Evolutionary conservation across 2,888 invertebrate genomes (phyloP), one percentile per base, ranked within the genome.

Genomic region (Tachina fera): DNA sequence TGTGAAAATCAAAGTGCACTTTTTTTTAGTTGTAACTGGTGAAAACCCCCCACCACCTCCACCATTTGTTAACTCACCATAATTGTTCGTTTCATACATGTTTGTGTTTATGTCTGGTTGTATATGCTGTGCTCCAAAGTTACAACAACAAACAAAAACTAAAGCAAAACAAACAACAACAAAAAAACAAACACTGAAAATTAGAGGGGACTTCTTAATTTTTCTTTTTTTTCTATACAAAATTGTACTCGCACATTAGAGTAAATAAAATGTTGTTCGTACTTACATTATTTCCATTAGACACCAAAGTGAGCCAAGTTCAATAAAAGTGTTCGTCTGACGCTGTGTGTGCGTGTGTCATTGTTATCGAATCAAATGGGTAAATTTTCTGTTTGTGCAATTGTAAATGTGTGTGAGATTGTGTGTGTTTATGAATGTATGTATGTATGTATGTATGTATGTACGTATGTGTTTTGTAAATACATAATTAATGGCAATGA

Each of bases 221-320:
- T 43, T 16, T 13, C 41, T 56, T 39, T 47, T 60, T 60, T 49
- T 39, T 19, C 31, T 45, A 22, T 58, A 67, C 14, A 14, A 58
- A 68, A 68, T 71, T 45, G 16, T 45, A 47, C 43, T 53, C 56
- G 39, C 61, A 75, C 68, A 61, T 47, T 65, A 1, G 61, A 60
- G 45, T 3, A 45, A 79, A 81, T 74, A 65, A 13, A 65, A 31
- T 9, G 49, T 39, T 47, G 65, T 19, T 45, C 45, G 45, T 63
- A 3, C 9, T 16, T 63, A 58, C n/a, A 51, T 83, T 83, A 70
- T 74, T 70, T 72, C 75, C 67, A 81, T 81, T 81, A 41, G 60
- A 53, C 22, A 67, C 51, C 76, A 72, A 86, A 86, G 79, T 86
- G 83, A 86, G 86, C 79, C 86, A 86, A 86, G 86, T 86, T 86